Percentiles rank a stretch among this genome's conserved stretches.
Conservation (phyloP, 2,797 vertebrate species). For the Martes flavigula region DNA sequence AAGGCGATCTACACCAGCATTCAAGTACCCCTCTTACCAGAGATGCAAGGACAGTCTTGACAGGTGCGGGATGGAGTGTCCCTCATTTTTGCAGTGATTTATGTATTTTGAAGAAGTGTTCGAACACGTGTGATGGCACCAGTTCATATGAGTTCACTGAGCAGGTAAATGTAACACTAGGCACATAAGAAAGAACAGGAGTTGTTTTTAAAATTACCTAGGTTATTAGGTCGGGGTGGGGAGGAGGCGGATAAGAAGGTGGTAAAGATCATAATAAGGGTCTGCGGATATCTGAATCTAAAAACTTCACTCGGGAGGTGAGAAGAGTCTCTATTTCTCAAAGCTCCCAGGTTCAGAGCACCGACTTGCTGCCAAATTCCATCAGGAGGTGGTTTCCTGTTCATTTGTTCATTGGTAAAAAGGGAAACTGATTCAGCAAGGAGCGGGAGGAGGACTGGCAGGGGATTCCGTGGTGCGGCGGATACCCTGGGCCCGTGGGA, state of each 20-base stretch:
- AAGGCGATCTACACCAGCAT: background rate
- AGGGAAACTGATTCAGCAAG: background rate
- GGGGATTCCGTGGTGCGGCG: background rate
- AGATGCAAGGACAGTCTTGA: background rate
- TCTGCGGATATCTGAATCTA: background rate
- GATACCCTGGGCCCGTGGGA: fast-evolving
- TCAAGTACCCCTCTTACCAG: background rate
- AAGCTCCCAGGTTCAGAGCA: background rate
- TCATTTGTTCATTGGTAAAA: background rate
- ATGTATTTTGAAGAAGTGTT: background rate
- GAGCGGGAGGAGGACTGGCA: background rate
- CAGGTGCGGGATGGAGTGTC: no score
- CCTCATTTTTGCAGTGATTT: background rate
- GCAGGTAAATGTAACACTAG: background rate
- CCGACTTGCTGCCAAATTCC: background rate
- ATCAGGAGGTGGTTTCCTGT: background rate
- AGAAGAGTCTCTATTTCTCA: background rate
- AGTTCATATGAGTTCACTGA: background rate
- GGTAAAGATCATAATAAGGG: background rate
- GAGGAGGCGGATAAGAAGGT: background rate
- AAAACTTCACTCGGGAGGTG: background rate
- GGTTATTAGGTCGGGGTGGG: no score
- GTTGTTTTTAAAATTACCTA: background rate
- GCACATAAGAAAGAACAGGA: background rate
- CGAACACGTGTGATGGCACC: background rate